Conservation (phyloP, 2,113 vertebrate genomes). For the Perca fluviatilis region DNA sequence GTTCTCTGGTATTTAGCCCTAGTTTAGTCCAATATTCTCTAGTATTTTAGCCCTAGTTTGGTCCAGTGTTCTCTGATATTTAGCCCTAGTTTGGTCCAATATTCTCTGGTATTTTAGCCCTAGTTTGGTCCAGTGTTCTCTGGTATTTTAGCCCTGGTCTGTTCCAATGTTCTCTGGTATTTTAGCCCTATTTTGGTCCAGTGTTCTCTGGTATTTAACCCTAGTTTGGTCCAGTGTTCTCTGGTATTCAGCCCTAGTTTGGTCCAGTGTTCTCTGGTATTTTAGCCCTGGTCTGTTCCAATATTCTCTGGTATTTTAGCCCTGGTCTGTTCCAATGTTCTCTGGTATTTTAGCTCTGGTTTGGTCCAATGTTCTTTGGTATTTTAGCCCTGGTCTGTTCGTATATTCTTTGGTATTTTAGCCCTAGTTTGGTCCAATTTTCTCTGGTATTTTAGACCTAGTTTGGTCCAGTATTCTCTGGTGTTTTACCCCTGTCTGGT, state of each 20-base stretch:
- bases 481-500: neutral
- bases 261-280: neutral
- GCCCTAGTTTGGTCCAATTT: neutral
- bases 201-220: neutral
- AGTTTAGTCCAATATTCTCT: rapidly evolving
- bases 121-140: neutral
- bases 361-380: neutral
- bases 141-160: neutral
- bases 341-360: neutral
- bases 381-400: neutral
- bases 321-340: neutral
- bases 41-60: neutral
- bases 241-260: too few relatives aligned
- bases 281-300: neutral
- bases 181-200: neutral
- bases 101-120: neutral
- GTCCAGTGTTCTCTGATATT: neutral
- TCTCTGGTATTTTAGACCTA: neutral
- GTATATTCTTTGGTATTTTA: too few relatives aligned
- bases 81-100: neutral
- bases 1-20: neutral
- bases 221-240: neutral
- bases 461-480: neutral
- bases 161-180: neutral
- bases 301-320: neutral